phyloP scores from a whole-genome alignment of 2,797 vertebrate species.

The Phyllotis vaccarum region DNA sequence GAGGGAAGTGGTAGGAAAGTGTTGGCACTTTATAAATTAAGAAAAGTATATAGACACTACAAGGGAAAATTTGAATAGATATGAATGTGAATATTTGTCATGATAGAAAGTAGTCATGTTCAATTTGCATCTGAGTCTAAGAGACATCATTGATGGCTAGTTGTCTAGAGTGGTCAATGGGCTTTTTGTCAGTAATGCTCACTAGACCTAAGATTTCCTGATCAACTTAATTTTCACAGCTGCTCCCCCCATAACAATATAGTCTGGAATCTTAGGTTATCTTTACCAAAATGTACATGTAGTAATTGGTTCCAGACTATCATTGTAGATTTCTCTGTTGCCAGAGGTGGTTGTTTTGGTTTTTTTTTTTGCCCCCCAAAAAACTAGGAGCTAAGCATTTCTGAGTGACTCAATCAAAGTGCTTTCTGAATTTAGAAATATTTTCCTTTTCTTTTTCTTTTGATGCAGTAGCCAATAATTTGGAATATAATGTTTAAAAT shows the following conservation, averaged over 20 bases:
- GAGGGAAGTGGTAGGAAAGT: not conserved
- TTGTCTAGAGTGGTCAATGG: not conserved
- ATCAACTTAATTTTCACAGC: not conserved
- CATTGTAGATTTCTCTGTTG: not conserved
- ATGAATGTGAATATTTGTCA: not conserved
- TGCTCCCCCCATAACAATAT: not conserved
- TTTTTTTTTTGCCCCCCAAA: no score
- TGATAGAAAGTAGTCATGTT: not conserved
- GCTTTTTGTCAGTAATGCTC: not conserved
- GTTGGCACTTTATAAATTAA: not conserved
- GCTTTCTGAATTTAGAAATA: not conserved
- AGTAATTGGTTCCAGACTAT: not conserved
- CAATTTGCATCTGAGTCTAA: not conserved
- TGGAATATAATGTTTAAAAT: not conserved
- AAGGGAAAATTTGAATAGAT: not conserved
- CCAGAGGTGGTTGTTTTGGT: not conserved
- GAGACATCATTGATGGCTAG: not conserved
- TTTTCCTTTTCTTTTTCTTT: not conserved
- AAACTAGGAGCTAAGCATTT: not conserved
- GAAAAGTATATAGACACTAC: not conserved
- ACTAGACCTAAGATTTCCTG: not conserved
- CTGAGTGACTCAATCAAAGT: not conserved
- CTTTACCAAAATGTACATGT: not conserved
- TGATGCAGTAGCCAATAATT: not conserved
- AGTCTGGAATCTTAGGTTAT: not conserved